Conservation (phyloP, 2,113 vertebrate species). For the Tretioscincus oriximinensis region DNA sequence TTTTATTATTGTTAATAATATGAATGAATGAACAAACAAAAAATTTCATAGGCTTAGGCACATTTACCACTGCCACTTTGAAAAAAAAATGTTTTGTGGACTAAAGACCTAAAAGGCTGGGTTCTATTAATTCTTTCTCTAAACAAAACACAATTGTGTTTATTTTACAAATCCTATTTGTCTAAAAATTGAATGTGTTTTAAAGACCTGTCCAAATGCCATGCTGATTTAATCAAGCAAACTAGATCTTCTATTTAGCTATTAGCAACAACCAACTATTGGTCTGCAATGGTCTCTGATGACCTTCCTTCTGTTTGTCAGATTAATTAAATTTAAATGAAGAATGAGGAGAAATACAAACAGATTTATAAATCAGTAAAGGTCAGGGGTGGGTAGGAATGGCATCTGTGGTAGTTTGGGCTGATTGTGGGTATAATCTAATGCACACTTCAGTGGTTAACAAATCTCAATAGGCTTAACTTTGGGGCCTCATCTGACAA, state of each 20-base stretch:
- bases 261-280: not conserved
- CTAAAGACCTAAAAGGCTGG: not conserved
- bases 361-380: conserved; percentile 7
- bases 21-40: too few relatives aligned
- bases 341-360: not conserved
- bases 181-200: conserved; percentile 12
- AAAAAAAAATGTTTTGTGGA: not conserved
- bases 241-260: conserved; percentile 4
- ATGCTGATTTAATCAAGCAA: not conserved
- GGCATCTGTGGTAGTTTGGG: not conserved
- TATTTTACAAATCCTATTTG: conserved; percentile 16
- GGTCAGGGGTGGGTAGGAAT: not conserved
- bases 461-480: not conserved
- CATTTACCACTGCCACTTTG: not conserved
- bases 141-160: not conserved
- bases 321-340: conserved; percentile 10
- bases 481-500: not conserved
- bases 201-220: not conserved
- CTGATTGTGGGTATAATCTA: not conserved
- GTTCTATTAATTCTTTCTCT: not conserved
- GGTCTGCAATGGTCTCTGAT: not conserved
- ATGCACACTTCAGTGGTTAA: not conserved
- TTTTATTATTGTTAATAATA: too few relatives aligned
- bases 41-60: not conserved
- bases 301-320: conserved; percentile 20